These are phyloP conservation scores for Fundulus diaphanus DNA, from an alignment of 2,797 vertebrate species.

Conservation along the genomic window DNA sequence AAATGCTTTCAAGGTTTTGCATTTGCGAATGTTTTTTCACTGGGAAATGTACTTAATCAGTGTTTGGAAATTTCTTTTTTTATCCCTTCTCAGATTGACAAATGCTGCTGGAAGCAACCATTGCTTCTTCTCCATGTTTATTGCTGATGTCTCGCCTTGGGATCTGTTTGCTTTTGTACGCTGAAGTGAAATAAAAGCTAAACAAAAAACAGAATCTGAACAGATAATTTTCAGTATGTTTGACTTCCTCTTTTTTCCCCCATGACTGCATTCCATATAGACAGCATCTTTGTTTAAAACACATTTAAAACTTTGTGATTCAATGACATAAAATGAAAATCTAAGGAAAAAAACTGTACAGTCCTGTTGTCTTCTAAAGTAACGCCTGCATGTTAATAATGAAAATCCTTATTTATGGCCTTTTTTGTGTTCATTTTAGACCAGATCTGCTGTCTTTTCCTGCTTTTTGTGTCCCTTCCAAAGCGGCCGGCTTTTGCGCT, in stretches of 20 bases:
- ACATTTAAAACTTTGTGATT: background rate
- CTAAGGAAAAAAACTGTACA: background rate
- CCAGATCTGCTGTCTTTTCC: background rate
- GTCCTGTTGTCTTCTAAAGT: background rate
- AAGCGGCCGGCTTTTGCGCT: conserved; percentile 29
- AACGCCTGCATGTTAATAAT: background rate
- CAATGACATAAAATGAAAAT: background rate
- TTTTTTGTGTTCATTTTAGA: background rate
- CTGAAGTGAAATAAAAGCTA: too few species aligned
- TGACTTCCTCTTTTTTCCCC: background rate
- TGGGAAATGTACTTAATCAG: too few species aligned
- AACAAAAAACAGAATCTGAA: background rate
- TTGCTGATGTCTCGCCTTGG: too few species aligned
- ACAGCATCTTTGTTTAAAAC: background rate
- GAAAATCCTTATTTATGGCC: background rate
- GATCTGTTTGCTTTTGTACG: background rate
- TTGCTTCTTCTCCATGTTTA: too few species aligned
- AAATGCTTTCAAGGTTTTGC: background rate
- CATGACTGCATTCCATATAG: background rate
- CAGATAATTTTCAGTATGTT: background rate
- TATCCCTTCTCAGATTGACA: too few species aligned
- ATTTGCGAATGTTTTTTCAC: background rate
- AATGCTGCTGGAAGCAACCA: too few species aligned
- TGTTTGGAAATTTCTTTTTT: too few species aligned
- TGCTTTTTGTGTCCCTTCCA: background rate